phyloP scores from a whole-genome alignment of 1,140 invertebrate species.

The Drosophila jambulina region DNA sequence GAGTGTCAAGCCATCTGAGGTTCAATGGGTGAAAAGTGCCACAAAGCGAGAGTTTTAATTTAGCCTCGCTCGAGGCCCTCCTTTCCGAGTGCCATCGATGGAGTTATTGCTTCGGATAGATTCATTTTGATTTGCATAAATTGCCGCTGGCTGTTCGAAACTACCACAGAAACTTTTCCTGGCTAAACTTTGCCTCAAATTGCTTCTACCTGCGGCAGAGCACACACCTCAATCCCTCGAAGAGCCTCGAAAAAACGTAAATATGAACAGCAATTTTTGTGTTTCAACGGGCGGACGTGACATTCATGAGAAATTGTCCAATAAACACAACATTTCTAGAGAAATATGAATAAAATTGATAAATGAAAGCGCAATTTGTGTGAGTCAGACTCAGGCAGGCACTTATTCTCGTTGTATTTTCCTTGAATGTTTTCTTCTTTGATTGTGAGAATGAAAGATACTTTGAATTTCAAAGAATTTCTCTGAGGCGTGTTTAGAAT shows the following conservation, averaged over 20 bases:
- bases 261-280: constrained; percentile 38
- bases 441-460: not conserved
- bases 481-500: not conserved
- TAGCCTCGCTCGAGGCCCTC: constrained; percentile 52
- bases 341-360: constrained; percentile 48
- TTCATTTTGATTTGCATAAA: constrained; percentile 73
- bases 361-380: constrained; percentile 62
- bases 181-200: constrained; percentile 52
- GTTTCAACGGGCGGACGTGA: constrained; percentile 61
- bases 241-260: constrained; percentile 7
- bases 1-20: constrained; percentile 58
- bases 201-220: constrained; percentile 44
- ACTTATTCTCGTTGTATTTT: constrained; percentile 19
- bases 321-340: constrained; percentile 33
- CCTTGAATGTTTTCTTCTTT: constrained; percentile 15
- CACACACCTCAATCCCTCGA: constrained; percentile 4
- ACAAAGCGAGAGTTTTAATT: constrained; percentile 72
- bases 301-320: constrained; percentile 54
- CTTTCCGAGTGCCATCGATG: constrained; percentile 59
- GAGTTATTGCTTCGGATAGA: constrained; percentile 44
- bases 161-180: constrained; percentile 37
- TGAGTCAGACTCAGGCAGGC: constrained; percentile 24
- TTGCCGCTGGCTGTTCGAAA: constrained; percentile 52
- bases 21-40: constrained; percentile 61
- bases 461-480: constrained; percentile 1